These are phyloP conservation scores for Xenops minutus DNA, from an alignment of 2,797 vertebrate species.

Conservation along the genomic window DNA sequence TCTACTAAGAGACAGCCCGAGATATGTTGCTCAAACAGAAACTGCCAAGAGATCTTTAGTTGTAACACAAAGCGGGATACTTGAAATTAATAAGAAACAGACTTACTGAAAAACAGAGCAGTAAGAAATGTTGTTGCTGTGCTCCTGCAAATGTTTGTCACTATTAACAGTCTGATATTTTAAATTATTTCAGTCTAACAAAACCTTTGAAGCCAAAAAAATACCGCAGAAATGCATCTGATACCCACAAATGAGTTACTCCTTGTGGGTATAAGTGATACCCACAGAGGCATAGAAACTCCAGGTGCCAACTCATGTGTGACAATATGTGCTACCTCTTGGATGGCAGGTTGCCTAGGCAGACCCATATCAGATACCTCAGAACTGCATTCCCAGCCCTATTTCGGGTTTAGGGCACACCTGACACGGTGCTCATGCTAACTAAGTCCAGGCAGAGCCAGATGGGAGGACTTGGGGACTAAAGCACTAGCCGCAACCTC, in stretches of 20 bases:
- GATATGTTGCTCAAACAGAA: not conserved
- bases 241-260: not conserved
- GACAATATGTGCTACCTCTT: not conserved
- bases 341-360: fast-evolving
- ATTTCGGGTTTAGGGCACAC: fast-evolving
- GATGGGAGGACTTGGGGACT: not conserved
- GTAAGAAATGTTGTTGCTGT: not conserved
- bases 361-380: not conserved
- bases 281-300: not conserved
- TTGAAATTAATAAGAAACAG: not conserved
- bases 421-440: not conserved
- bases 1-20: not conserved
- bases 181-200: not conserved
- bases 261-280: not conserved
- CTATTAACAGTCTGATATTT: not conserved
- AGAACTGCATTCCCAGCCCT: not conserved
- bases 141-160: not conserved
- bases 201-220: not conserved
- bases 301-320: not conserved
- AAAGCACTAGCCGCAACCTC: not conserved
- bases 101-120: not conserved
- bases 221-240: not conserved
- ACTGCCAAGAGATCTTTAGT: not conserved
- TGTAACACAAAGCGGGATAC: not conserved
- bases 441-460: not conserved